These are phyloP conservation scores for Tipula confusa DNA, from an alignment of 2,888 invertebrate genomes.

Conservation along the genomic window DNA sequence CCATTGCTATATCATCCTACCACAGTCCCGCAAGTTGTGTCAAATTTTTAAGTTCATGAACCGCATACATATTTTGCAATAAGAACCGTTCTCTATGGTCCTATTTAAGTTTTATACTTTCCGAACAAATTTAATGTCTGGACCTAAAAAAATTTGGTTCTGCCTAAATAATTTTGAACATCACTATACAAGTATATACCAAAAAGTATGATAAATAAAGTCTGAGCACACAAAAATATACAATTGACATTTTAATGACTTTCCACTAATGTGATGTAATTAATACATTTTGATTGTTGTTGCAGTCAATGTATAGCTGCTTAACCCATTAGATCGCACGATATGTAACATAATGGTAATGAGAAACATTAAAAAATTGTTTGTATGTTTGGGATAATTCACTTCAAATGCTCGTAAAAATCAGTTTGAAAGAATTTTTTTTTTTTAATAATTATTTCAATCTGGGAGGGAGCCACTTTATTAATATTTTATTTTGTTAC, in stretches of 20 bases:
- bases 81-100: too few relatives aligned
- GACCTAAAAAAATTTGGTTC: too few relatives aligned
- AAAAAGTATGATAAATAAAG: too few relatives aligned
- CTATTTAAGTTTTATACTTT: too few relatives aligned
- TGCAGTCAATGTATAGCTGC: background rate
- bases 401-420: background rate
- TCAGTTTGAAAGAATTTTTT: background rate
- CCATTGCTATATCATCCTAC: too few relatives aligned
- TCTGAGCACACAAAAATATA: background rate
- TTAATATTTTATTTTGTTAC: background rate
- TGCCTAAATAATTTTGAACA: too few relatives aligned
- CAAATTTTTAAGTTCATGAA: too few relatives aligned
- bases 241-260: background rate
- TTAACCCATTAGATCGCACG: conserved; percentile 9
- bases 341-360: background rate
- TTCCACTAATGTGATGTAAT: conserved; percentile 4
- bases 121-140: too few relatives aligned
- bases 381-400: background rate
- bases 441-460: background rate
- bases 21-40: too few relatives aligned
- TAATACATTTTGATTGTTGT: background rate
- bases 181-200: too few relatives aligned
- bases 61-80: too few relatives aligned
- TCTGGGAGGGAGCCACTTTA: conserved; percentile 20
- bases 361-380: background rate